Conservation (phyloP, 2,113 vertebrate genomes). For the Datnioides undecimradiatus region DNA sequence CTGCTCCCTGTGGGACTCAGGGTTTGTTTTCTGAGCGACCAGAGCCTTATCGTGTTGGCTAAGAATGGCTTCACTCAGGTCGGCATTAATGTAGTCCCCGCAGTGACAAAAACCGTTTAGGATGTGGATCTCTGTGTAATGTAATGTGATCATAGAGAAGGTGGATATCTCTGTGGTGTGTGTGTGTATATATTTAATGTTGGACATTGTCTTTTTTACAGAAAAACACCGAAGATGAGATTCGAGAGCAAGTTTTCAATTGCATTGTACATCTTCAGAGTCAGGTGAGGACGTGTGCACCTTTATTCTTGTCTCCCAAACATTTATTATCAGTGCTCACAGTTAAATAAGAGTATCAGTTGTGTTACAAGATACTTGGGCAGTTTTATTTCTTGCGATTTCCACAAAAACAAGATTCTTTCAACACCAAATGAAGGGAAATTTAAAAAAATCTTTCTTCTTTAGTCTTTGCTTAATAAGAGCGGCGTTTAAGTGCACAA, state of each 20-base stretch:
- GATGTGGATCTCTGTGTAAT: background rate
- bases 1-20: constrained; percentile 91
- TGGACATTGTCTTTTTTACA: constrained; percentile 76
- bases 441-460: too few species aligned
- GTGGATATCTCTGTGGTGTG: background rate
- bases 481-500: background rate
- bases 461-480: background rate
- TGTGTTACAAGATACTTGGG: background rate
- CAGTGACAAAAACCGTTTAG: background rate
- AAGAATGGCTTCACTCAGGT: constrained; percentile 92
- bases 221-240: constrained; percentile 94
- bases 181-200: background rate
- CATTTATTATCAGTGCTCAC: background rate
- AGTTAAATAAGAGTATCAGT: background rate
- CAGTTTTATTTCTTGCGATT: background rate
- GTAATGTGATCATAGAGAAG: background rate
- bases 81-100: background rate
- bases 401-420: background rate
- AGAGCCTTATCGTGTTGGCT: constrained; percentile 89
- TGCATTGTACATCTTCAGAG: constrained; percentile 84
- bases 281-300: constrained; percentile 83
- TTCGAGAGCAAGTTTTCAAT: constrained; percentile 87
- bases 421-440: background rate
- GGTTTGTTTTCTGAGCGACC: constrained; percentile 90
- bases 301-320: background rate